A percentile compares a stretch with the other conserved stretches of the same genome.
phyloP scores from a whole-genome alignment of 2,797 vertebrate species.

The Coccyzus lansbergi region DNA sequence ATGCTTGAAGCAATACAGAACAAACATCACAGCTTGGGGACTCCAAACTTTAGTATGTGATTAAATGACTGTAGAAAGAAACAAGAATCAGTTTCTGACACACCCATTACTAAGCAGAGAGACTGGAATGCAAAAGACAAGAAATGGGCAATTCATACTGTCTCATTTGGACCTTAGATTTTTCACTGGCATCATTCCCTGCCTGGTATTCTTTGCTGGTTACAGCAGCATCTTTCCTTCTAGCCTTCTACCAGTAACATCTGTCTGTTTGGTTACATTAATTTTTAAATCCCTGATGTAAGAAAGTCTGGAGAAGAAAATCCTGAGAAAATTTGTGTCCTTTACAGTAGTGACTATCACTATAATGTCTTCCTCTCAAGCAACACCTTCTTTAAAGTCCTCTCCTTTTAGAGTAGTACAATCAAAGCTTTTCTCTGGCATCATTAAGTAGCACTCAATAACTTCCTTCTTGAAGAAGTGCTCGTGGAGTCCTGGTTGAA shows the following conservation, averaged over 20 bases:
- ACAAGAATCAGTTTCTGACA: not conserved
- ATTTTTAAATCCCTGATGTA: not conserved
- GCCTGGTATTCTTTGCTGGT: not conserved
- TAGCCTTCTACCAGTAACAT: not conserved
- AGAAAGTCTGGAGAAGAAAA: not conserved
- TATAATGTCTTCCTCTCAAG: not conserved
- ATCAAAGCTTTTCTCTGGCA: not conserved
- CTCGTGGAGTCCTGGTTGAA: not conserved
- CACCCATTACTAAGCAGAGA: not conserved
- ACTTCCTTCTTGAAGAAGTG: not conserved
- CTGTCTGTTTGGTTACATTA: accelerated
- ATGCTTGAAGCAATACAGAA: not conserved
- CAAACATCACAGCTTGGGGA: not conserved
- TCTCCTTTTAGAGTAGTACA: not conserved
- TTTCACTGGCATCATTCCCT: not conserved
- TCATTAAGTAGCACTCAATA: not conserved
- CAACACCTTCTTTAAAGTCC: not conserved
- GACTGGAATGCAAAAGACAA: not conserved
- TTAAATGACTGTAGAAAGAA: not conserved
- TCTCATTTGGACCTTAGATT: not conserved
- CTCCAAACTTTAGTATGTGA: not conserved
- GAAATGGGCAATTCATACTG: not conserved
- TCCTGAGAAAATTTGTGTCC: not conserved
- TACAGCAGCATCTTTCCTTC: not conserved
- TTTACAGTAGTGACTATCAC: not conserved